These are phyloP conservation scores for Dromius quadrimaculatus DNA, from an alignment of 2,888 invertebrate species.

Conservation along the genomic window DNA sequence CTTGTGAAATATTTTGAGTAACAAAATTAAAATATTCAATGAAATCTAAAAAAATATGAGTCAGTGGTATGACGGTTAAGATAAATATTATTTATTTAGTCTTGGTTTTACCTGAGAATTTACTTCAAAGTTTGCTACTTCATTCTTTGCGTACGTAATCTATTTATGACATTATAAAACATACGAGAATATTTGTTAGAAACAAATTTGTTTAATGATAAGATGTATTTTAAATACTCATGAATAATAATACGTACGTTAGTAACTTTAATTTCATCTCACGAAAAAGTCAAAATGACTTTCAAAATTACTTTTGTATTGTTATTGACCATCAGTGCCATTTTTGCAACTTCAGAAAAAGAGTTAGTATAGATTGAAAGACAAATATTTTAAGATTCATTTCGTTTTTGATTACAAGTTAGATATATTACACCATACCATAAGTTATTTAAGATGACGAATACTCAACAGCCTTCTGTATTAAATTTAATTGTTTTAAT, in stretches of 20 bases:
- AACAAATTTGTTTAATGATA: conserved; percentile 10
- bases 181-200: not conserved
- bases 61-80: no score
- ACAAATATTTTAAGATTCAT: not conserved
- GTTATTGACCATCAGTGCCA: not conserved
- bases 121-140: conserved; percentile 1
- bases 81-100: no score
- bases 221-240: conserved; percentile 7
- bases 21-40: no score
- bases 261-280: conserved; percentile 2
- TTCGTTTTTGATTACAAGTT: not conserved
- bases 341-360: conserved; percentile 15
- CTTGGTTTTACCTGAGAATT: no score
- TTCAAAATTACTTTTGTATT: conserved; percentile 18
- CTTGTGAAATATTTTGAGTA: no score
- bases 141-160: conserved; percentile 4
- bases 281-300: conserved; percentile 4
- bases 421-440: no score
- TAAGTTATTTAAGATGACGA: no score
- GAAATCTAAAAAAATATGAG: no score
- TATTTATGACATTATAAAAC: not conserved
- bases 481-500: no score
- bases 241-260: not conserved
- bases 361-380: conserved; percentile 20
- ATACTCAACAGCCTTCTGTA: no score